Evolutionary conservation across 2,113 vertebrate genomes (phyloP), one percentile per base, ranked within the genome.

Genomic region (Diphyllodes magnificus): DNA sequence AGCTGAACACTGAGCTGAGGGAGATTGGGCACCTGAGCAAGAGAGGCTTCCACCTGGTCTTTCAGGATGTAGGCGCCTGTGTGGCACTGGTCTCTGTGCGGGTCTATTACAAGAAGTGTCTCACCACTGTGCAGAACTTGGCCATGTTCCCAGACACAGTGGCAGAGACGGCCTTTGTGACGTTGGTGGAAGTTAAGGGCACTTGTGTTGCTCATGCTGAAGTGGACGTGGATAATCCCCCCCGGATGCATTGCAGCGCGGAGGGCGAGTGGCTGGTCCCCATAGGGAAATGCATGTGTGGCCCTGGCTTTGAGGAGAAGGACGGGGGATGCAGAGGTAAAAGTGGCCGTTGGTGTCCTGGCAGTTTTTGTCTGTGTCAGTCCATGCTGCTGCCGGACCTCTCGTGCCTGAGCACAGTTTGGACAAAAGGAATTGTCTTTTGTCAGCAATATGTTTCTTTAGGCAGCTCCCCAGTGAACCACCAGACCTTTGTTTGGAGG

Each of bases 181-280:
- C 99, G 0, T 44, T 99, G 96, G 99, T 99, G 90, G 99, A 99
- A 90, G 99, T 99, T 72, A 97, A 98, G 8, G 99, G 99, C 24
- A 78, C 97, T 19, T 99, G 99, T 9, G 99, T 99, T 14, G 97
- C 98, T 94, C 99, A 99, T 54, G 99, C 99, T 0, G 98, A 99
- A 66, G 98, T 99, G 85, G 99, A 99, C 5, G 95, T 98, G 21
- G 98, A 99, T 94, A 99, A 98, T 13, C 99, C 98, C 83, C 99
- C 99, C 51, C 96, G 99, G 96, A 99, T 99, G 99, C 99, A 99
- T 94, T 99, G 99, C 97, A 99, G 99, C 10, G 98, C 99, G 0
- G 99, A 99, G 75, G 99, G 99, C 3, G 99, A 99, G 96, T 99
- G 99, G 99, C 97, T 99, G 92, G 99, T 99, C 60, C 99, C 99